Evolutionary conservation across 2,888 invertebrate genomes (phyloP), one percentile per base, ranked within the genome.

Genomic region (Nemotelus pantherinus): DNA sequence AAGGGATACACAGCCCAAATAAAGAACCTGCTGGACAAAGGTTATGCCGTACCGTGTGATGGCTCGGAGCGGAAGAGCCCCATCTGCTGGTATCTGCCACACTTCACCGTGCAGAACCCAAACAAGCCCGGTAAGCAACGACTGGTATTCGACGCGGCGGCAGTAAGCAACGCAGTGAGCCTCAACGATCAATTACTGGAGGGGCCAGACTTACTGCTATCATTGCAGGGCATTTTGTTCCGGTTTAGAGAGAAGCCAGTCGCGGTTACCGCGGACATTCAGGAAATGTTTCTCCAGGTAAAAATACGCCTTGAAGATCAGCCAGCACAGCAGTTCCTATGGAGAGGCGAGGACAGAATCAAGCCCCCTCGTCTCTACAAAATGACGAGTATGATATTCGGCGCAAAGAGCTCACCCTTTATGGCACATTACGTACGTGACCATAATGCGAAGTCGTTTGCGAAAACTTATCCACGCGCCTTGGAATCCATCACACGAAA

Each of bases 391-490:
- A 58, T 72, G 72, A 57, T 45, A 6, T 72, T 58, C 60, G 72
- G 58, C 2, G 72, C 58, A 6, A 58, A n/a, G 9, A 6, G 43
- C 45, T 72, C 58, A 57, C 58, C 72, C 25, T 44, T 25, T 55
- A 44, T 45, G 25, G 72, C 72, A 9, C 71, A 71, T 10, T 72
- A 55, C 58, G 72, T 57, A 58, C 10, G 45, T 6, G 44, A 72
- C 47, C 25, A 44, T 10, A 72, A 72, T 58, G 72, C 50, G 9
- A 43, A 45, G 47, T 6, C 9, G 25, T n/a, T 45, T 39, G 65
- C 44, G 65, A 6, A 65, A 45, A 43, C 44, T 10, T n/a, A 65
- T 47, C 65, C 65, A 45, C 44, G 47, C 3, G 65, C 65, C 10
- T 4, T 65, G 9, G n/a, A 43, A n/a, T 10, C 47, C 45, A 65